phyloP scores from a whole-genome alignment of 1,140 invertebrate species.

The Neuroterus valhalla region DNA sequence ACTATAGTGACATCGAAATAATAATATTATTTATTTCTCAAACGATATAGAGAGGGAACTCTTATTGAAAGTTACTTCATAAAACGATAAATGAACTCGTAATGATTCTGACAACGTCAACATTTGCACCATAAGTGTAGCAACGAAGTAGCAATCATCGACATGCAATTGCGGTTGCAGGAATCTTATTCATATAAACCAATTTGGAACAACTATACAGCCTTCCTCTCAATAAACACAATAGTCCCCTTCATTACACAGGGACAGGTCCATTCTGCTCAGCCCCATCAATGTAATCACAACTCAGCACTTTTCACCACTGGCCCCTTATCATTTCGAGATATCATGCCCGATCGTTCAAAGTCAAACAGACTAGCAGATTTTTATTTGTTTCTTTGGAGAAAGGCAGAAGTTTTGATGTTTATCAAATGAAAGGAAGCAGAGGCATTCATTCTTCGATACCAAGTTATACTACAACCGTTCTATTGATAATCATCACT shows the following conservation, averaged over 20 bases:
- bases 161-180: slow-evolving; percentile 55
- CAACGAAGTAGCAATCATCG: slow-evolving; percentile 41
- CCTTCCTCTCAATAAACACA: slow-evolving; percentile 53
- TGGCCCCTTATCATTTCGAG: slow-evolving; percentile 32
- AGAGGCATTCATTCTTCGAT: neutral
- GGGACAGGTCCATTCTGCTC: slow-evolving; percentile 59
- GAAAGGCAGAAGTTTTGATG: neutral
- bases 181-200: slow-evolving; percentile 64
- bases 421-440: neutral
- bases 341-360: slow-evolving; percentile 52
- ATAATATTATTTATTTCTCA: too few relatives aligned
- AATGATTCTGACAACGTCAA: neutral
- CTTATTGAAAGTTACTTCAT: neutral
- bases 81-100: neutral
- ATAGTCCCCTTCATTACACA: slow-evolving; percentile 58
- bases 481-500: too few relatives aligned
- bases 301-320: slow-evolving; percentile 64
- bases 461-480: too few relatives aligned
- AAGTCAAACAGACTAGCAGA: slow-evolving; percentile 11
- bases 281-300: slow-evolving; percentile 67
- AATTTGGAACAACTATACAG: slow-evolving; percentile 54
- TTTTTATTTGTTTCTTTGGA: neutral
- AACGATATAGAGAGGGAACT: neutral
- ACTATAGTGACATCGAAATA: too few relatives aligned
- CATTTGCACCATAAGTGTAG: neutral